Conservation (phyloP, 2,888 invertebrate species). For the Tetheella fluctuosa region DNA sequence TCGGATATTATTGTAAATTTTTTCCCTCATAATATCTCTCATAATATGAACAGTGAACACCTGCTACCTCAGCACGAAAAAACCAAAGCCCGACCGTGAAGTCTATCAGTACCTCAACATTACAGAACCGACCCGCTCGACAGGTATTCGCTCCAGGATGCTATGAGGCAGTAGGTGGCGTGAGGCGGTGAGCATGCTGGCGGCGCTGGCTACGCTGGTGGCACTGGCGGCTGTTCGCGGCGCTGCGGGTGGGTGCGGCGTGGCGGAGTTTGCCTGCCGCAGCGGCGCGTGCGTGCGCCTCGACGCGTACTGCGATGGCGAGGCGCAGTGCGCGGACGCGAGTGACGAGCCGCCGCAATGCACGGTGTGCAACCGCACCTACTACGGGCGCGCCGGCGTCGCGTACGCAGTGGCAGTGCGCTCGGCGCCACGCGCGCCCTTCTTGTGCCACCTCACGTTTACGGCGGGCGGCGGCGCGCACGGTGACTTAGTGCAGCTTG, state of each 20-base stretch:
- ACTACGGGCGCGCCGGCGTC: slow-evolving; percentile 93
- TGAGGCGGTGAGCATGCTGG: too few relatives aligned
- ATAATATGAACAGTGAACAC: too few relatives aligned
- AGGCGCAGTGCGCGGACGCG: slow-evolving; percentile 92
- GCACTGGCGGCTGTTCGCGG: slow-evolving; percentile 45
- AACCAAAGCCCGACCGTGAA: too few relatives aligned
- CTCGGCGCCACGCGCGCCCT: slow-evolving; percentile 91
- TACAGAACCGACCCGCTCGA: too few relatives aligned
- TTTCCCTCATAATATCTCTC: too few relatives aligned
- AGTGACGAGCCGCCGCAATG: slow-evolving; percentile 92
- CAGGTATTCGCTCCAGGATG: too few relatives aligned
- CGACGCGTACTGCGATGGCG: slow-evolving; percentile 94
- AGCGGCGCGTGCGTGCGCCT: slow-evolving; percentile 92
- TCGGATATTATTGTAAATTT: too few relatives aligned
- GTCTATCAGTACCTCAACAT: too few relatives aligned
- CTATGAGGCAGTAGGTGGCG: too few relatives aligned
- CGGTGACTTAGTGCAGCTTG: slow-evolving; percentile 94
- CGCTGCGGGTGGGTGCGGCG: slow-evolving; percentile 68
- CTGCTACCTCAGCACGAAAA: too few relatives aligned
- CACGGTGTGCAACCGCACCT: slow-evolving; percentile 95
- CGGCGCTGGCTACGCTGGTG: slow-evolving; percentile 22
- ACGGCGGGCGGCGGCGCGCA: slow-evolving; percentile 94
- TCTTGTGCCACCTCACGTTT: slow-evolving; percentile 95
- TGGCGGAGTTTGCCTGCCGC: slow-evolving; percentile 67
- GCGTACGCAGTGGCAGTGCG: slow-evolving; percentile 91